phyloP scores from a whole-genome alignment of 2,888 invertebrate genomes.

The Kryphioiulus occultus region DNA sequence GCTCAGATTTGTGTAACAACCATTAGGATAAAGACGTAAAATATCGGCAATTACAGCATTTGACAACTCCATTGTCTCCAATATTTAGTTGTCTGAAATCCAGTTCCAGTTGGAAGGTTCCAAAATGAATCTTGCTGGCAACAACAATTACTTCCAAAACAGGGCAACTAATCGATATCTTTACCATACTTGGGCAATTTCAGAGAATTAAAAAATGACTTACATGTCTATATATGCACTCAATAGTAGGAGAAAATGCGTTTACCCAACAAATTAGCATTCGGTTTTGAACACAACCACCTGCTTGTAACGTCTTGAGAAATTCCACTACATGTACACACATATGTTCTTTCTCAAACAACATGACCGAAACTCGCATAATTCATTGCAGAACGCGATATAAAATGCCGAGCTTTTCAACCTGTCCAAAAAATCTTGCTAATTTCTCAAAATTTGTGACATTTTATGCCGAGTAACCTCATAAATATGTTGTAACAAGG shows the following conservation, averaged over 20 bases:
- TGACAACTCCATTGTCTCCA: no score
- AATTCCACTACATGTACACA: neutral
- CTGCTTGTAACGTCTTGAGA: neutral
- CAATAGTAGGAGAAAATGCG: neutral
- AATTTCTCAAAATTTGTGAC: constrained; percentile 28
- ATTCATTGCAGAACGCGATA: neutral
- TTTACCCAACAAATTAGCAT: neutral
- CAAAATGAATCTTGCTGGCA: no score
- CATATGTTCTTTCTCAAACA: neutral
- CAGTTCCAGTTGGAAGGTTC: no score
- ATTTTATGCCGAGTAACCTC: neutral
- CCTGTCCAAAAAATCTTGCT: neutral
- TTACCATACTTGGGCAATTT: neutral
- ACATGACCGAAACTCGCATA: neutral
- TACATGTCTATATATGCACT: neutral
- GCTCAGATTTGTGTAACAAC: no score
- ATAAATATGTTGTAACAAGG: constrained; percentile 12
- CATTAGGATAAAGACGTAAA: no score
- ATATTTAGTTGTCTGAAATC: no score
- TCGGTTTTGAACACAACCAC: neutral
- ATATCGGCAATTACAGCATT: no score
- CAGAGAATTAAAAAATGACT: neutral
- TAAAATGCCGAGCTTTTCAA: neutral
- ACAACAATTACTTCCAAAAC: neutral
- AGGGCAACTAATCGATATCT: neutral